Evolutionary conservation across 2,888 invertebrate genomes (phyloP).

Genomic region (Phanerotoma sp.): DNA sequence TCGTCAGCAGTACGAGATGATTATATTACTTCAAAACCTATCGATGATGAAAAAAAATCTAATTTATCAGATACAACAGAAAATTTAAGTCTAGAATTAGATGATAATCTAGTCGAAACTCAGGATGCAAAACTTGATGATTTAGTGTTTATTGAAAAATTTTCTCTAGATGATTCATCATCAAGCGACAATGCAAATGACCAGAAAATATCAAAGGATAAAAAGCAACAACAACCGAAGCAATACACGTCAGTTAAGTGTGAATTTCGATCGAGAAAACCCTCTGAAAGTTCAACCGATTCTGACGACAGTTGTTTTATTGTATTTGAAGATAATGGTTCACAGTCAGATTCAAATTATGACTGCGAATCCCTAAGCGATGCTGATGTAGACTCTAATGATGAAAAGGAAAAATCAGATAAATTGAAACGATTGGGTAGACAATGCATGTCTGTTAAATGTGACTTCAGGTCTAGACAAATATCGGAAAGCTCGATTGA

Average conservation of each 20-base stretch:
- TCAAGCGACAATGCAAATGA: not conserved
- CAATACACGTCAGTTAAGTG: conserved; percentile 12
- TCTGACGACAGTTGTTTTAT: not conserved
- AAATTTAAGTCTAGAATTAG: not conserved
- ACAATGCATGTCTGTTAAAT: too few species aligned
- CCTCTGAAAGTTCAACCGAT: not conserved
- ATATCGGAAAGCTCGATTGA: conserved; percentile 47
- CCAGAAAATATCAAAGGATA: conserved; percentile 5
- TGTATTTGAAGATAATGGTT: not conserved
- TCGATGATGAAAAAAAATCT: not conserved
- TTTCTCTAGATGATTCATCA: too few species aligned
- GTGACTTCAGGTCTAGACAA: conserved; percentile 33
- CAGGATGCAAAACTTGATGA: too few species aligned
- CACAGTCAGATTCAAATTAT: not conserved
- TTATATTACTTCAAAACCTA: too few species aligned
- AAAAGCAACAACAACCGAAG: not conserved
- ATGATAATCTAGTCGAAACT: too few species aligned
- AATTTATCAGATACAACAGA: not conserved
- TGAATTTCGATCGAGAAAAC: not conserved
- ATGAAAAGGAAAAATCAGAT: not conserved
- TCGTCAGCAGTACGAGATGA: too few species aligned
- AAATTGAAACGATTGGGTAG: not conserved
- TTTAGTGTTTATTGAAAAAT: too few species aligned
- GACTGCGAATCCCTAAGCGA: not conserved
- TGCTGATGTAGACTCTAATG: not conserved